phyloP scores from a whole-genome alignment of 2,888 invertebrate species.

The Copidosoma aretas region DNA sequence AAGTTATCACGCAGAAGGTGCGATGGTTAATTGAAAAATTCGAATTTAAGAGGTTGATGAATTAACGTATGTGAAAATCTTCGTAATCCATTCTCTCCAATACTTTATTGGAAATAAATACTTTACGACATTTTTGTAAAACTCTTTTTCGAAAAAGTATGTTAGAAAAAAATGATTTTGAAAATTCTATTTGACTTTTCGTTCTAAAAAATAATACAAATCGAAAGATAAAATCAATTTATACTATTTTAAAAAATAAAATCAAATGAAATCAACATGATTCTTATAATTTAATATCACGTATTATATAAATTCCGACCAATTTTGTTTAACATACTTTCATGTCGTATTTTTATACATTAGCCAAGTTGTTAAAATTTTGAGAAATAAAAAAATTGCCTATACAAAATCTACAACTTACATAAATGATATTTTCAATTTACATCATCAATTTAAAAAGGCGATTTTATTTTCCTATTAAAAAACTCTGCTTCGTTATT shows the following conservation, averaged over 20 bases:
- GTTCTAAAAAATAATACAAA: neutral
- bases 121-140: neutral
- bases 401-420: neutral
- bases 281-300: slow-evolving; percentile 13
- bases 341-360: neutral
- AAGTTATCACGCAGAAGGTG: neutral
- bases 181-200: slow-evolving; percentile 10
- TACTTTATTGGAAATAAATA: neutral
- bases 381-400: too few species aligned
- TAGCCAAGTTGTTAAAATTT: neutral
- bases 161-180: slow-evolving; percentile 1
- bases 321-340: too few species aligned
- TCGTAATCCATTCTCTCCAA: slow-evolving; percentile 9
- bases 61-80: neutral
- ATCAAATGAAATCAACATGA: neutral
- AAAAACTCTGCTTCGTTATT: slow-evolving; percentile 8
- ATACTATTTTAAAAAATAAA: neutral
- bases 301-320: neutral
- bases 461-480: slow-evolving; percentile 22
- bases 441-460: slow-evolving; percentile 12
- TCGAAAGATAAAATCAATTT: neutral
- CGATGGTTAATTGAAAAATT: neutral
- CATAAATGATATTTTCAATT: slow-evolving; percentile 9
- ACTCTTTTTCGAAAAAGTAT: neutral
- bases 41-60: slow-evolving; percentile 13